Evolutionary conservation across 92 coral and sea anemone species (phyloP).

Genomic region (Nematostella vectensis): DNA sequence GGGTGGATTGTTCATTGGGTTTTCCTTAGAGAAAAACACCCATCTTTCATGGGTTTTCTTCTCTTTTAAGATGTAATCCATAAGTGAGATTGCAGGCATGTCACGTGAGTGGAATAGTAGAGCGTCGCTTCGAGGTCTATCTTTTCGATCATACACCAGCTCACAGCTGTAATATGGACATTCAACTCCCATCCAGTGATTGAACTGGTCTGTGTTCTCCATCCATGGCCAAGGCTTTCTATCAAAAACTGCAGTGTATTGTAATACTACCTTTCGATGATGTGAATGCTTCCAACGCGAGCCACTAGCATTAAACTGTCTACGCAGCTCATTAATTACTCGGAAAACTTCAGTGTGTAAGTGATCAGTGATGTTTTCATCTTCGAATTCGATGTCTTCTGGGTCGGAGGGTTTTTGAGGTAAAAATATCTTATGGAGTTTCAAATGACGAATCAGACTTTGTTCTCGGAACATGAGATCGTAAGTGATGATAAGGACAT

Average conservation of each 20-base stretch:
- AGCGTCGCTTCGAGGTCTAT: slow-evolving; percentile 42
- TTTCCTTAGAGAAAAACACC: slow-evolving; percentile 70
- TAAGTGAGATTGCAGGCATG: slow-evolving; percentile 30
- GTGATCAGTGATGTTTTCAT: too few relatives aligned
- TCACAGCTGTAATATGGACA: slow-evolving; percentile 49
- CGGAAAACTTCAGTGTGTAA: too few relatives aligned
- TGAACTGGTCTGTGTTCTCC: slow-evolving; percentile 44
- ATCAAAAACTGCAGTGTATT: slow-evolving; percentile 57
- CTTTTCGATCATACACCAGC: slow-evolving; percentile 46
- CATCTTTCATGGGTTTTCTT: slow-evolving; percentile 49
- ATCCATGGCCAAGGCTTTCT: slow-evolving; percentile 58
- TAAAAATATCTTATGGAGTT: too few relatives aligned
- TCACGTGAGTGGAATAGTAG: slow-evolving; percentile 79
- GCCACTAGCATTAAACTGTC: too few relatives aligned
- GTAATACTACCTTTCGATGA: slow-evolving; percentile 38
- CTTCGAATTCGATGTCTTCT: too few relatives aligned
- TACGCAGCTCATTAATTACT: too few relatives aligned
- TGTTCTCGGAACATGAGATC: too few relatives aligned
- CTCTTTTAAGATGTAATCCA: slow-evolving; percentile 15
- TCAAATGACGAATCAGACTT: too few relatives aligned
- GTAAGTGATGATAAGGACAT: too few relatives aligned
- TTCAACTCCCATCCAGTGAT: slow-evolving; percentile 42
- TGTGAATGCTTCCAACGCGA: too few relatives aligned
- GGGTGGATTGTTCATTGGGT: slow-evolving; percentile 35
- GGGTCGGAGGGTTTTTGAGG: too few relatives aligned